Percentiles rank a stretch among this genome's conserved stretches.
These are phyloP conservation scores for Tachina grossa DNA, from an alignment of 2,888 invertebrate species.

Conservation along the genomic window DNA sequence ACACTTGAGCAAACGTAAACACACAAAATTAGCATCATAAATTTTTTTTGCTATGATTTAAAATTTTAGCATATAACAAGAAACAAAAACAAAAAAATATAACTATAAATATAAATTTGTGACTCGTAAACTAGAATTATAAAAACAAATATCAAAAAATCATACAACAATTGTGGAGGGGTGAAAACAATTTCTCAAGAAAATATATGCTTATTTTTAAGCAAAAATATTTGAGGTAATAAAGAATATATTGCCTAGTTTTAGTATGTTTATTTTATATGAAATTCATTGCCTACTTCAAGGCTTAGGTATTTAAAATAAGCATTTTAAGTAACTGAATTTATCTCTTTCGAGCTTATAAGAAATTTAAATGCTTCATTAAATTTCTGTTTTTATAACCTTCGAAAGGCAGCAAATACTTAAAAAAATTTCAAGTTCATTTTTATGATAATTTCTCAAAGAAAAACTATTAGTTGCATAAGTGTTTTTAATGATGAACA, in stretches of 20 bases:
- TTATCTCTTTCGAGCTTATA: not conserved
- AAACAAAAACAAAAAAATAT: slow-evolving; percentile 28
- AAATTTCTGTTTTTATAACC: not conserved
- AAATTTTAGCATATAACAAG: slow-evolving; percentile 14
- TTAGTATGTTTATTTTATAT: not conserved
- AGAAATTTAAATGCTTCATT: not conserved
- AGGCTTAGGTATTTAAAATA: not conserved
- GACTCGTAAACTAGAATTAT: slow-evolving; percentile 1
- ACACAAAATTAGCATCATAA: slow-evolving; percentile 33
- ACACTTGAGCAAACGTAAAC: not conserved
- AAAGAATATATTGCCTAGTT: not conserved
- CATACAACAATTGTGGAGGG: not conserved
- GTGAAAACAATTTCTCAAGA: not conserved
- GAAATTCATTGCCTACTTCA: slow-evolving; percentile 6
- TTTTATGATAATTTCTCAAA: no score
- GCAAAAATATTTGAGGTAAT: not conserved
- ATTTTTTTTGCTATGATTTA: slow-evolving; percentile 31
- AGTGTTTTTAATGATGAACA: no score
- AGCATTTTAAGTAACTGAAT: not conserved
- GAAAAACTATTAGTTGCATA: no score
- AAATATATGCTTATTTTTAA: not conserved
- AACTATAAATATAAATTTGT: slow-evolving; percentile 37
- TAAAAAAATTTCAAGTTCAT: no score
- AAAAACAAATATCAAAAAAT: slow-evolving; percentile 9
- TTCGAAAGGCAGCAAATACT: no score